A percentile compares a stretch with the other conserved stretches of the same genome.
Evolutionary conservation across 1,140 invertebrate species (phyloP).

Genomic region (Thaumetopoea pityocampa): DNA sequence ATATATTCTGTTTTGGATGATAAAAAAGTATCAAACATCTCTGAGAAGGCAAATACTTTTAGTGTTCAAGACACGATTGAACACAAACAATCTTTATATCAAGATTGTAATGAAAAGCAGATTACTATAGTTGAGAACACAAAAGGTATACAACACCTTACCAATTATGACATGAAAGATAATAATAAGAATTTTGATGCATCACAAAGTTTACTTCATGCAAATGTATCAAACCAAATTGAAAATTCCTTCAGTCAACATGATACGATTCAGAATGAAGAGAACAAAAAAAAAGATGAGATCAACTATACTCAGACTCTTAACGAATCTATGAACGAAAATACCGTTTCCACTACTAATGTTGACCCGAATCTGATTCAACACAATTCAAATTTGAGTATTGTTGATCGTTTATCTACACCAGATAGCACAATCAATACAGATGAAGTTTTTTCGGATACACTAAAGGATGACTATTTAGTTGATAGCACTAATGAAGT

Average conservation of each 20-base stretch:
- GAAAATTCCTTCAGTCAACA: too few relatives aligned
- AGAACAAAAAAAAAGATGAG: conserved; percentile 1
- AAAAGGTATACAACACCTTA: background rate
- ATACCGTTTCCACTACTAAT: conserved; percentile 44
- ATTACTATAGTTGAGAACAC: background rate
- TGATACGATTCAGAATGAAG: too few relatives aligned
- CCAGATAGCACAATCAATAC: conserved; percentile 56
- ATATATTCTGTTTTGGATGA: conserved; percentile 12
- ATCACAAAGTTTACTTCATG: background rate
- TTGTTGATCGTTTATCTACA: conserved; percentile 21
- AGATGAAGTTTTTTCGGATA: conserved; percentile 13
- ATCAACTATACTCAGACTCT: background rate
- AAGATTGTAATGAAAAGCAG: too few relatives aligned
- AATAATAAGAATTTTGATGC: background rate
- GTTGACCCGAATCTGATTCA: too few relatives aligned
- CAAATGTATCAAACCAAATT: background rate
- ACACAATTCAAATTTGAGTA: too few relatives aligned
- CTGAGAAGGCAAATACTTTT: too few relatives aligned
- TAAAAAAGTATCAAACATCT: background rate
- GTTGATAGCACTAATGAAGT: conserved; percentile 48
- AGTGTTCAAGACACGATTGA: too few relatives aligned
- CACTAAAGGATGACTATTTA: conserved; percentile 19
- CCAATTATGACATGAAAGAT: background rate
- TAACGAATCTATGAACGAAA: conserved; percentile 26
- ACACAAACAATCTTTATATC: too few relatives aligned